Conservation (phyloP, 2,888 invertebrate species). For the Drosophila neutralis region DNA sequence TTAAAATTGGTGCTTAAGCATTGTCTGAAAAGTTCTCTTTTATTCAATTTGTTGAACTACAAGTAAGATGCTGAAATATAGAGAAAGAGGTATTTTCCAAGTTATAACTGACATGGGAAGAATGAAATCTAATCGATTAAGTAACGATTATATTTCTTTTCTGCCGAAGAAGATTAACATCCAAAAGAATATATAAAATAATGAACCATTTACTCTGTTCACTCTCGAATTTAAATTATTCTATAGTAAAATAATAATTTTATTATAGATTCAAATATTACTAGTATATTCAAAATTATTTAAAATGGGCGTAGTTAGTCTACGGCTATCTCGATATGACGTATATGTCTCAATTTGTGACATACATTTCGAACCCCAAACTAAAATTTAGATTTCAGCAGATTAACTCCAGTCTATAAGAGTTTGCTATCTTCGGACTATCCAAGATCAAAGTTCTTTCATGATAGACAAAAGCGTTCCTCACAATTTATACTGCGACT, state of each 20-base stretch:
- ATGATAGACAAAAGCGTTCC: background rate
- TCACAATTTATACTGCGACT: background rate
- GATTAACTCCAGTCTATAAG: background rate
- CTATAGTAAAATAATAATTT: too few relatives aligned
- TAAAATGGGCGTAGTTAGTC: too few relatives aligned
- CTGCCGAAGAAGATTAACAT: background rate
- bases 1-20: background rate
- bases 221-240: too few relatives aligned
- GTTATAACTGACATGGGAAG: background rate
- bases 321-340: too few relatives aligned
- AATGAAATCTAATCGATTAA: background rate
- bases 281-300: too few relatives aligned
- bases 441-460: background rate
- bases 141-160: fast-evolving
- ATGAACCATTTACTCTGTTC: background rate
- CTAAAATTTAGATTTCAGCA: too few relatives aligned
- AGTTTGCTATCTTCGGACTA: fast-evolving
- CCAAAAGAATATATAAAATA: background rate
- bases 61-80: background rate
- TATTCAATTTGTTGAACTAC: background rate
- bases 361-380: too few relatives aligned
- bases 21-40: background rate
- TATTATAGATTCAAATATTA: too few relatives aligned
- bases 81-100: fast-evolving
- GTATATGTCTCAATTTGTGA: too few relatives aligned